Percentiles rank a stretch among this genome's conserved stretches.
Conservation (phyloP, 2,113 vertebrate species). For the Neoarius graeffei region DNA sequence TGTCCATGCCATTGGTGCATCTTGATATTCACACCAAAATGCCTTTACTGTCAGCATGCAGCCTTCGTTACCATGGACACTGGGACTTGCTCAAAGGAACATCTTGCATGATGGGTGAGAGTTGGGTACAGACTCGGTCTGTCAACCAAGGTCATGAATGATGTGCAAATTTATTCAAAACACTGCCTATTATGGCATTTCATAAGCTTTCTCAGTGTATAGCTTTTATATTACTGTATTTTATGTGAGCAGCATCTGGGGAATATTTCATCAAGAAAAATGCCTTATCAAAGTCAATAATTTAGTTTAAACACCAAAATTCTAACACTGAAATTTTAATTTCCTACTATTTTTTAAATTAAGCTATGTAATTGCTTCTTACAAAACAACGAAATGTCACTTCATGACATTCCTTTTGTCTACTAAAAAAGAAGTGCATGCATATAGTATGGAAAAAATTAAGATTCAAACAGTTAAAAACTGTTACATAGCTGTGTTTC, state of each 20-base stretch:
- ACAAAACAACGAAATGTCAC: neutral
- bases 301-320: neutral
- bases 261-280: neutral
- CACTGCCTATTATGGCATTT: neutral
- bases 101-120: conserved; percentile 11
- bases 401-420: neutral
- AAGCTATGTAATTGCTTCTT: neutral
- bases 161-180: conserved; percentile 24
- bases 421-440: neutral
- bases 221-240: neutral
- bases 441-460: neutral
- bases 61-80: conserved; percentile 54
- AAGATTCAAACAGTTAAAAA: neutral
- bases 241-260: neutral
- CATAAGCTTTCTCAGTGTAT: neutral
- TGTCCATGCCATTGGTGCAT: conserved; percentile 9
- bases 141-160: conserved; percentile 16
- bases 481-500: neutral
- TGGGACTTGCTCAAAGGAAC: conserved; percentile 13
- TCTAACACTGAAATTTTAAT: neutral
- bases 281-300: neutral
- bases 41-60: conserved; percentile 22
- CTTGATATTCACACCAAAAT: conserved; percentile 37
- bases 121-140: neutral
- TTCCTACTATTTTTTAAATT: neutral